Base-by-base conservation (phyloP, 37 sponge, comb jelly and placozoan species). In the Chondrilla cf. caribensis region DNA sequence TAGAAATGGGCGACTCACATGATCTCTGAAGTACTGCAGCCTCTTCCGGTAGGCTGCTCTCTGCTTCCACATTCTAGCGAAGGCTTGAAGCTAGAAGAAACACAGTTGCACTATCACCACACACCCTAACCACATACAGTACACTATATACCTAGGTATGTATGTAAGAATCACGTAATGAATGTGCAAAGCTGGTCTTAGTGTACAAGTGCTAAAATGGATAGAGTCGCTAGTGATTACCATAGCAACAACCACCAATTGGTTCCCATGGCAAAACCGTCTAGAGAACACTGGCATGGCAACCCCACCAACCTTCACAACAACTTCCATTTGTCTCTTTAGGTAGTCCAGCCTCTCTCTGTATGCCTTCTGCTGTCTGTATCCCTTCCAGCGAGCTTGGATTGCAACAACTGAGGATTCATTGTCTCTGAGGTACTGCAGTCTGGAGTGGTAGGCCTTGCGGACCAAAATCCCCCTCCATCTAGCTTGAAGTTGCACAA, bases 401-500 rank as follows among this genome's bases (percentile, higher is more conserved):
- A 93, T 58, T 41, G 21, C 41, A 19, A 89, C 84, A 31, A 80
- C 85, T 0, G 85, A 28, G 3, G 71, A 28, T 51, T 89, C 88
- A 22, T 93, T 87, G 17, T 81, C 86, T 36, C 60, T 81, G 67
- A 95, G 75, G 85, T 88, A 93, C 11, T 89, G 58, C 60, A 89
- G 38, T n/a, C 93, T 79, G 2, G 85, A 85, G 18, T 80, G 65
- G 81, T 82, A 86, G 0, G 82, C 82, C 67, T 82, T 84, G 15
- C 99, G 78, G 18, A 92, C 86, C 33, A 92, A 70, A 21, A 60
- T 62, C 3, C 97, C 97, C 41, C 93, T 82, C 87, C 87, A 84
- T 41, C 64, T 60, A 24, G 95, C 87, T 83, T 99, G 99, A 60
- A 98, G 76, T 76, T 84, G 84, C 0, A 89, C 67, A 9, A 96